Evolutionary conservation across 1,140 invertebrate genomes (phyloP).

Genomic region (Sipha flava): DNA sequence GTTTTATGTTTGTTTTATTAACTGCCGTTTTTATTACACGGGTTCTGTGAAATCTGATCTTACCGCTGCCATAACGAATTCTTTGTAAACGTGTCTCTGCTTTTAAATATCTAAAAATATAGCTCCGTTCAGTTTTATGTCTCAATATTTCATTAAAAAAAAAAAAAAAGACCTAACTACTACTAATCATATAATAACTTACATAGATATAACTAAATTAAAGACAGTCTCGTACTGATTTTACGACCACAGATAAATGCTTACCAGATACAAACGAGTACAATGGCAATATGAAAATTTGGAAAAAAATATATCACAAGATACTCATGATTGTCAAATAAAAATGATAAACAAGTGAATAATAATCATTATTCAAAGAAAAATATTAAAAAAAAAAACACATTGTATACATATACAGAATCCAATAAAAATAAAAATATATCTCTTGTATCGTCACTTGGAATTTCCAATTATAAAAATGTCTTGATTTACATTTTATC

Average conservation of each 20-base stretch:
- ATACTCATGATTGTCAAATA: too few relatives aligned
- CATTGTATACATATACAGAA: too few relatives aligned
- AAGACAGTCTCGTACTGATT: background rate
- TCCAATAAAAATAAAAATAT: background rate
- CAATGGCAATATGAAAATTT: background rate
- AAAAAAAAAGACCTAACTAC: background rate
- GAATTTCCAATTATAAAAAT: background rate
- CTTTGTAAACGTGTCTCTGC: background rate
- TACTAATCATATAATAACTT: background rate
- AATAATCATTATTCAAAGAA: too few relatives aligned
- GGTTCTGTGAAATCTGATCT: conserved; percentile 7
- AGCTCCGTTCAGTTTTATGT: background rate
- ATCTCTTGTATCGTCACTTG: background rate
- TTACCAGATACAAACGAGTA: background rate
- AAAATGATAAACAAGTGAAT: too few relatives aligned
- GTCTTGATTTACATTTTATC: too few relatives aligned
- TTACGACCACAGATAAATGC: background rate
- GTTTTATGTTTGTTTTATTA: background rate
- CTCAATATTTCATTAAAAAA: conserved; percentile 2
- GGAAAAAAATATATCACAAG: too few relatives aligned
- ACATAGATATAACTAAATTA: background rate
- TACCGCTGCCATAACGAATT: background rate
- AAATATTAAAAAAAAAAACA: too few relatives aligned
- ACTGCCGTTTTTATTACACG: background rate
- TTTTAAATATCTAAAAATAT: background rate